phyloP scores from a whole-genome alignment of 2,113 vertebrate species.

The Thalassoma bifasciatum region DNA sequence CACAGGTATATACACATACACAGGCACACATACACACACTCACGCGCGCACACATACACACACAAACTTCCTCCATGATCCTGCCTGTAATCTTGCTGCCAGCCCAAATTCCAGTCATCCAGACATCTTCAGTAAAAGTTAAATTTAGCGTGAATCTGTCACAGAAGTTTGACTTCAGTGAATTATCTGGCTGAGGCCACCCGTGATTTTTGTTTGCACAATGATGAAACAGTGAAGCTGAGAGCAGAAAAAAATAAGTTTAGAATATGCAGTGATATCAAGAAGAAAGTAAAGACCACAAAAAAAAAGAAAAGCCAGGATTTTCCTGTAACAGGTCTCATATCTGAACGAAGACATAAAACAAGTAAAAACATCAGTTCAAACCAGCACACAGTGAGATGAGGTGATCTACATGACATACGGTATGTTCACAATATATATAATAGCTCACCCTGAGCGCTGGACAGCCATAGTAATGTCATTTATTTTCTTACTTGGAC shows the following conservation, averaged over 20 bases:
- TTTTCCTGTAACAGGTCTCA: constrained; percentile 19
- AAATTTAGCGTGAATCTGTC: constrained; percentile 40
- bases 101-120: constrained; percentile 23
- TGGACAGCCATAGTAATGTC: constrained; percentile 11
- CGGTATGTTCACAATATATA: constrained; percentile 21
- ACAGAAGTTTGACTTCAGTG: constrained; percentile 36
- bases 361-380: constrained; percentile 20
- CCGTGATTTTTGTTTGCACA: constrained; percentile 41
- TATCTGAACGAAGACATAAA: constrained; percentile 9
- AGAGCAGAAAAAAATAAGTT: constrained; percentile 14
- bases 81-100: constrained; percentile 10
- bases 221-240: constrained; percentile 15
- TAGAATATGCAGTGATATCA: constrained; percentile 33
- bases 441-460: constrained; percentile 24
- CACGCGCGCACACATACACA: constrained; percentile 10
- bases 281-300: constrained; percentile 18
- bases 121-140: constrained; percentile 34
- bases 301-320: constrained; percentile 6
- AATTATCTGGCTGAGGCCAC: constrained; percentile 28
- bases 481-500: constrained; percentile 1
- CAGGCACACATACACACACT: constrained; percentile 11
- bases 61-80: neutral
- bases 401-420: constrained; percentile 12
- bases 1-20: constrained; percentile 7
- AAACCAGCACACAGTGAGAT: constrained; percentile 12